These are phyloP conservation scores for Girardinus metallicus DNA, from an alignment of 2,797 vertebrate species.

Conservation along the genomic window DNA sequence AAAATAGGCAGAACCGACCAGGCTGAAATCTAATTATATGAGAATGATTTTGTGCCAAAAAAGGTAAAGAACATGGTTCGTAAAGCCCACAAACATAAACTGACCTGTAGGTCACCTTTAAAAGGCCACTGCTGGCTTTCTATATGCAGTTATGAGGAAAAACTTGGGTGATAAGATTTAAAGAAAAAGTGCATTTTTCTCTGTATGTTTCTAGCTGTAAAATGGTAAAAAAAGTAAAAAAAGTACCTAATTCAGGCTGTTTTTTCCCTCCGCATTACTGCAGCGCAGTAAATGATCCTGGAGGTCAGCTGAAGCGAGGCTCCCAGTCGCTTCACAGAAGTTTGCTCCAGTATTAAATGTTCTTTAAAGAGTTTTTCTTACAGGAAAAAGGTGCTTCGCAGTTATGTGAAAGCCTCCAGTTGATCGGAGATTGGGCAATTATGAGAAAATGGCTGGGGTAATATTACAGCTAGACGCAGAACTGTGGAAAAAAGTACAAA, in stretches of 20 bases:
- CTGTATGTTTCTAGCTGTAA: not conserved
- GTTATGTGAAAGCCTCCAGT: not conserved
- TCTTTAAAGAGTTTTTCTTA: not conserved
- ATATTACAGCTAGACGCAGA: not conserved
- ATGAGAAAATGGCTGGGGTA: not conserved
- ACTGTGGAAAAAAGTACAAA: not conserved
- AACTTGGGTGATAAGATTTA: not conserved
- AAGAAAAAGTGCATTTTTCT: not conserved
- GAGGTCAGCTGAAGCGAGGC: not conserved
- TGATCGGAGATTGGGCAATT: slow-evolving; percentile 3
- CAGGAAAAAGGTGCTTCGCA: not conserved
- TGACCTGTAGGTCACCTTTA: not conserved
- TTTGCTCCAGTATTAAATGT: not conserved
- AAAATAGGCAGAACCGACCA: no score
- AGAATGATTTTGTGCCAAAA: no score
- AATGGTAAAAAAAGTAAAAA: not conserved
- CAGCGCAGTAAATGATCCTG: not conserved
- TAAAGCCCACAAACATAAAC: no score
- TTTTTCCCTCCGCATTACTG: not conserved
- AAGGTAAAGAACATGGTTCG: no score
- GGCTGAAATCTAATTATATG: no score
- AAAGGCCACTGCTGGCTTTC: not conserved
- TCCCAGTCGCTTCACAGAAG: not conserved
- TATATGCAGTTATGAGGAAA: not conserved
- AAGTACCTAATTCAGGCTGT: not conserved